Base-by-base conservation (phyloP, 2,888 invertebrate genomes). In the Philaethria dido region DNA sequence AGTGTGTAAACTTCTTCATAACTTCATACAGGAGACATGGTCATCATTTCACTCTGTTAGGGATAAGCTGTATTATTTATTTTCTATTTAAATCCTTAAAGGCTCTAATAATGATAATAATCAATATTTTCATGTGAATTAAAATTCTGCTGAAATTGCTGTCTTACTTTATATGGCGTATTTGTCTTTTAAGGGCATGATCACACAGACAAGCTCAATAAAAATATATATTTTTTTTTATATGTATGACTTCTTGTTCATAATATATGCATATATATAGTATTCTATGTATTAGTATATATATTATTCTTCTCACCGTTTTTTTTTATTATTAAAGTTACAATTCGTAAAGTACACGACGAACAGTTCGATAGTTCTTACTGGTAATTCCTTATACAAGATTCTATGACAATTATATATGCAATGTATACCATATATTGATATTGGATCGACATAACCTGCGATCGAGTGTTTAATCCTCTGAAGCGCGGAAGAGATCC, bases 61-160 rank as follows among this genome's bases (percentile, higher is more conserved):
- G 29, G 33, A 33, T 65, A 60, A 36, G 65, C 60, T 64, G 3
- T 42, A n/a, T 62, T 62, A 52, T 54, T 62, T 64, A 44, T 64
- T 39, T 59, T 44, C 48, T 25, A 18, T 59, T 59, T 18, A 25
- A 44, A 16, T 59, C 6, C 6, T 25, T 16, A 60, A 47, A 60
- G 4, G 13, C 29, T 33, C 60, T 45, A 47, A 29, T 60, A 14
- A 5, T 44, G 11, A 59, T 33, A 45, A 3, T 25, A 44, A 13
- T 1, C 11, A 44, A 59, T 29, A 16, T 3, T 45, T 60, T 45
- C 13, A n/a, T 16, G 11, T 44, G 1, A 39, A 39, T 18, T 0
- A n/a, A 29, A 29, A 45, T 5, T 16, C 22, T 13, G 45, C 45
- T 33, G 14, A 25, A 42, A 42, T 11, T 13, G n/a, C 20, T 14